phyloP scores from a whole-genome alignment of 2,888 invertebrate genomes.

The Crocallis elinguaria region DNA sequence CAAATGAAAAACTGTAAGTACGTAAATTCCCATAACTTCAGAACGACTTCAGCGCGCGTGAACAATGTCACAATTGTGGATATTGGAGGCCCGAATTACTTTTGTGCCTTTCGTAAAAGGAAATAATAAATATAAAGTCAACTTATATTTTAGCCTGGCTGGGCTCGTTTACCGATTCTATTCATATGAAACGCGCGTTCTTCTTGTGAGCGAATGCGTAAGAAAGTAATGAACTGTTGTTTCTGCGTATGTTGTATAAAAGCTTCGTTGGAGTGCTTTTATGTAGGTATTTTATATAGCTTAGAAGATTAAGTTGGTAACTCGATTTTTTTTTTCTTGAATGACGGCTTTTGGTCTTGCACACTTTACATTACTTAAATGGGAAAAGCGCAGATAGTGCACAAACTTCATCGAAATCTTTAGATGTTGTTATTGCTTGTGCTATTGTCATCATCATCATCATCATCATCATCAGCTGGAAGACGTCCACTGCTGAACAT shows the following conservation, averaged over 20 bases:
- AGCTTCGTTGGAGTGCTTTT: neutral
- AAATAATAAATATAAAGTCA: conserved; percentile 13
- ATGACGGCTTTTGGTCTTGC: no score
- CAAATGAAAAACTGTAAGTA: conserved; percentile 9
- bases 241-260: neutral
- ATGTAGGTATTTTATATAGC: neutral
- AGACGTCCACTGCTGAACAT: no score
- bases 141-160: neutral
- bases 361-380: no score
- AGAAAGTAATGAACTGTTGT: no score
- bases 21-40: conserved; percentile 6
- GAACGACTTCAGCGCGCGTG: conserved; percentile 2
- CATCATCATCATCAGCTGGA: no score
- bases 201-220: neutral
- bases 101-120: conserved; percentile 4
- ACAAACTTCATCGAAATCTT: no score
- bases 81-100: conserved; percentile 11
- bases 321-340: no score
- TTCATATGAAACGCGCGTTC: neutral
- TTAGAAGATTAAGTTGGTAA: no score
- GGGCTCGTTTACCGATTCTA: neutral
- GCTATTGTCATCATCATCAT: no score
- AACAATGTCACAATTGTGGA: conserved; percentile 17
- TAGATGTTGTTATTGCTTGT: no score
- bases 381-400: no score